Evolutionary conservation across 2,113 vertebrate species (phyloP).

Genomic region (Ivindomyrus marchei): DNA sequence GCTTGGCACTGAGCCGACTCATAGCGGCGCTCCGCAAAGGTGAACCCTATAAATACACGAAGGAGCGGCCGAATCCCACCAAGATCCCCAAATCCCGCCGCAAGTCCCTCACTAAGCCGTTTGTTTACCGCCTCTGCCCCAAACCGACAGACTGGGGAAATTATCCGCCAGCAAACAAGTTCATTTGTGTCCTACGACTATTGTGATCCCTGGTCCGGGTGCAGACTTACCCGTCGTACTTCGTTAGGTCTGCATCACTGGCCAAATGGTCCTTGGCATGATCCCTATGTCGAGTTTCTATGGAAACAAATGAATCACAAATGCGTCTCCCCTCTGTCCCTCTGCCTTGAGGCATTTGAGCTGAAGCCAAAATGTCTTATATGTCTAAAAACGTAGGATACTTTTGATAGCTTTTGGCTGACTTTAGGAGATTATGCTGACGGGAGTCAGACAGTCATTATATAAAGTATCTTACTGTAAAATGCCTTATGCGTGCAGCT

Average conservation of each 20-base stretch:
- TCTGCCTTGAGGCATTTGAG: neutral
- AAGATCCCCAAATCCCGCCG: neutral
- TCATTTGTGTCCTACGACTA: neutral
- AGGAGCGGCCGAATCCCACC: neutral
- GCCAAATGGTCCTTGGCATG: conserved; percentile 80
- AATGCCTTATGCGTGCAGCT: neutral
- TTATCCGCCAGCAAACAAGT: neutral
- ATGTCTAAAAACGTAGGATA: neutral
- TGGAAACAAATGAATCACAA: conserved; percentile 42
- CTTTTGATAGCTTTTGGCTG: neutral
- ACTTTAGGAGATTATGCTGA: neutral
- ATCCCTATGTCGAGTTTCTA: conserved; percentile 83
- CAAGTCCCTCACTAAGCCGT: neutral
- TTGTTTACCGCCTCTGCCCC: neutral
- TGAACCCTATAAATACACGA: neutral
- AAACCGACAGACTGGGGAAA: neutral
- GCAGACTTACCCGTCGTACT: conserved; percentile 85
- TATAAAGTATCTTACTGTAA: neutral
- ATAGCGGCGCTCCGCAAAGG: neutral
- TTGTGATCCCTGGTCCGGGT: neutral
- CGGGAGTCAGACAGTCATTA: neutral
- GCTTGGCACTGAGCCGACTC: neutral
- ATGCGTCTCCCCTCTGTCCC: neutral
- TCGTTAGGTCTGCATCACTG: conserved; percentile 71
- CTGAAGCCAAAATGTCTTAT: neutral